Evolutionary conservation across 2,113 vertebrate genomes (phyloP).

Genomic region (Paramisgurnus dabryanus): DNA sequence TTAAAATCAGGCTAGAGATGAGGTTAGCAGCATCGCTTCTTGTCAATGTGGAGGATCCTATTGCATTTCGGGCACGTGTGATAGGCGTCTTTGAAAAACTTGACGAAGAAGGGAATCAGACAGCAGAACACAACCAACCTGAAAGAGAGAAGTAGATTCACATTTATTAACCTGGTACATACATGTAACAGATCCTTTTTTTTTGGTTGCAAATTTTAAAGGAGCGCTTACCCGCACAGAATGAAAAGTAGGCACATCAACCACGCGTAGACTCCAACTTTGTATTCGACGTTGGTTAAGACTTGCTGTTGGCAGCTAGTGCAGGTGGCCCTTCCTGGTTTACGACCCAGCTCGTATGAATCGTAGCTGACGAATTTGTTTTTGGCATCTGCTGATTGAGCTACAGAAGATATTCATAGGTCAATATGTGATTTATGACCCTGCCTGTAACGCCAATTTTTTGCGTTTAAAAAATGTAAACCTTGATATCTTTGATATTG

Average conservation of each 20-base stretch:
- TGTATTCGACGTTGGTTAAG: conserved; percentile 72
- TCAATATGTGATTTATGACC: too few relatives aligned
- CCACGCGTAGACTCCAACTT: conserved; percentile 73
- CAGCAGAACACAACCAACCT: conserved; percentile 76
- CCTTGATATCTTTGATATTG: too few relatives aligned
- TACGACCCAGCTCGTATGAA: conserved; percentile 49
- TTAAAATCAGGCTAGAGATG: not conserved
- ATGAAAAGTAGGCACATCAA: conserved; percentile 77
- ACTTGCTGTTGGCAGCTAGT: conserved; percentile 73
- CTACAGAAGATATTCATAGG: conserved; percentile 32
- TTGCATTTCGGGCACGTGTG: conserved; percentile 76
- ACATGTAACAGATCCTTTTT: not conserved
- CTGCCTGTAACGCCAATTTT: too few relatives aligned
- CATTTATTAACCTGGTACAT: not conserved
- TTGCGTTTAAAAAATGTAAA: too few relatives aligned
- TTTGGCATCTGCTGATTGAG: conserved; percentile 44
- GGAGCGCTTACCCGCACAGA: conserved; percentile 70
- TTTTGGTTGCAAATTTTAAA: not conserved
- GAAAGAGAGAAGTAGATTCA: not conserved
- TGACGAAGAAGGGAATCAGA: conserved; percentile 73
- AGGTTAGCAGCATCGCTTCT: conserved; percentile 69
- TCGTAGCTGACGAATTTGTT: conserved; percentile 70
- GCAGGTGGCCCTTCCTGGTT: conserved; percentile 68
- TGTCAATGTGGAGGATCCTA: conserved; percentile 71
- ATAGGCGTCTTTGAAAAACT: conserved; percentile 74